phyloP scores from a whole-genome alignment of 1,140 invertebrate species.

The Parasteatoda tepidariorum region DNA sequence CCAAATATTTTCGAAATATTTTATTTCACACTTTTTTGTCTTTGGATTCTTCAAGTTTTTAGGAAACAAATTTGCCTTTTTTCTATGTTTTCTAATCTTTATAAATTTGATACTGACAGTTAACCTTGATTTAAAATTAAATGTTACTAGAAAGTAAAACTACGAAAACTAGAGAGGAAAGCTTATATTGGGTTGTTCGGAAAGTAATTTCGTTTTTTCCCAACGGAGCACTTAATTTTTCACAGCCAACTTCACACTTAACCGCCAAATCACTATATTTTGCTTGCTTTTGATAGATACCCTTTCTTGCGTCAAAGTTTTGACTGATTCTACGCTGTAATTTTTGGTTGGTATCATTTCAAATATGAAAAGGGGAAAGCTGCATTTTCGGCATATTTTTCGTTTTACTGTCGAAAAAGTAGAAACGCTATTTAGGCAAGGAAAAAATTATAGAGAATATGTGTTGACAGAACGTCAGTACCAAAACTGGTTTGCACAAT shows the following conservation, averaged over 20 bases:
- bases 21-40: too few relatives aligned
- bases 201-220: slow-evolving; percentile 26
- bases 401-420: not conserved
- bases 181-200: slow-evolving; percentile 11
- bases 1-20: too few relatives aligned
- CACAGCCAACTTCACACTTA: slow-evolving; percentile 2
- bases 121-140: too few relatives aligned
- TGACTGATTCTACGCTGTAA: not conserved
- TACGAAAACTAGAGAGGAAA: too few relatives aligned
- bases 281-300: too few relatives aligned
- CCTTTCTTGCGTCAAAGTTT: not conserved
- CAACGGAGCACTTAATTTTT: not conserved
- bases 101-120: too few relatives aligned
- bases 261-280: not conserved
- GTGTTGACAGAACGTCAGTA: not conserved
- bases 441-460: slow-evolving; percentile 9
- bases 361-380: not conserved
- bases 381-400: not conserved
- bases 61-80: too few relatives aligned
- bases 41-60: too few relatives aligned
- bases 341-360: slow-evolving; percentile 4
- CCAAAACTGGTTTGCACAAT: slow-evolving; percentile 16
- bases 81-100: too few relatives aligned
- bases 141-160: too few relatives aligned
- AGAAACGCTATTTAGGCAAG: slow-evolving; percentile 10